Conservation (phyloP, 2,113 vertebrate species). For the Dromaius novaehollandiae region DNA sequence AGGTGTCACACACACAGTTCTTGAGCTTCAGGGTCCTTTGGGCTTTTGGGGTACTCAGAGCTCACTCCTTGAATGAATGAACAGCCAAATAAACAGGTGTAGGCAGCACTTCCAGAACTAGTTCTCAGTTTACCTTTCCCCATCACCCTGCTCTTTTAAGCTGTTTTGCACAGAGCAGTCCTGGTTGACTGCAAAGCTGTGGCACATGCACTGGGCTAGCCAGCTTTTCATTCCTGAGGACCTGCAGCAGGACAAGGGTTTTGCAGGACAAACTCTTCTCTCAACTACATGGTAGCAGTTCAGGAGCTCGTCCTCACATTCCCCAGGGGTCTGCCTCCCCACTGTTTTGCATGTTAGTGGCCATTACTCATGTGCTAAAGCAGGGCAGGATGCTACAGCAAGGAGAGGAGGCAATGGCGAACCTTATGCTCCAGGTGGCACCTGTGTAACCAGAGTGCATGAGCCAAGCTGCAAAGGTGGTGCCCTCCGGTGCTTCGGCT, state of each 20-base stretch:
- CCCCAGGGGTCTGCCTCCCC: neutral
- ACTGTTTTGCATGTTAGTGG: fast-evolving
- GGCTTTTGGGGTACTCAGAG: neutral
- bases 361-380: too few species aligned
- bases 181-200: neutral
- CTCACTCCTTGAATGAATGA: neutral
- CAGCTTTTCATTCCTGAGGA: neutral
- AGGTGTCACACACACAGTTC: neutral
- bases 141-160: neutral
- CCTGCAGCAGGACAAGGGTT: neutral
- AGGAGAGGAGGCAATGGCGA: neutral
- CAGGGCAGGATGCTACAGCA: neutral
- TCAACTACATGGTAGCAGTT: fast-evolving
- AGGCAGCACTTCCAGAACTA: neutral
- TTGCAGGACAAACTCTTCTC: neutral
- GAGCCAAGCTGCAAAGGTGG: neutral
- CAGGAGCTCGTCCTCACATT: neutral
- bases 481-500: fast-evolving
- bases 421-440: neutral
- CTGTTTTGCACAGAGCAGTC: neutral
- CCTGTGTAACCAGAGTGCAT: fast-evolving
- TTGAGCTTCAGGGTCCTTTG: neutral
- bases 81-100: neutral
- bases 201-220: neutral
- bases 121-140: neutral